Base-by-base conservation (phyloP, 1,140 invertebrate species). In the Platorchestia sp. region DNA sequence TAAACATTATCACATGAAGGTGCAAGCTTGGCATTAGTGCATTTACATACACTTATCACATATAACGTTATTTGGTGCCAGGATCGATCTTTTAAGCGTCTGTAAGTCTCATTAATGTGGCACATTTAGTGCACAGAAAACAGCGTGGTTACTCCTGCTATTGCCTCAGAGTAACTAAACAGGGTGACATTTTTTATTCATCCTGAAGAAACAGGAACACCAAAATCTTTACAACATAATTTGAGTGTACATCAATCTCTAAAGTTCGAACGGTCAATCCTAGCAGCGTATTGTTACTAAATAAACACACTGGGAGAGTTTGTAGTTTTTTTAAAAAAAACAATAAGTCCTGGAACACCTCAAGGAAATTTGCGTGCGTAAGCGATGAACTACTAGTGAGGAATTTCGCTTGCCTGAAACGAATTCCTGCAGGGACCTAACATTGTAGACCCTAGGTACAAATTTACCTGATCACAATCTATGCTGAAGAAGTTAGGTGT, bases 1-100 rank as follows among this genome's bases (percentile, higher is more conserved):
- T 89, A 89, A 89, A 89, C 87, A 89, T 89, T 89, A 89, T 89
- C 87, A 89, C 87, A 89, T 89, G 87, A 42, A 42, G 87, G 87
- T 89, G 87, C 87, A 44, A 44, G n/a, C 41, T 89, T 89, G 87
- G 87, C 87, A 42, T 89, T 42, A 44, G 87, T 89, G 87, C 87
- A 44, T 41, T 89, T 41, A 42, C 87, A 42, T 89, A 89, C 87
- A 89, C 87, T 89, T 89, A 41, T 44, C 43, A 41, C 43, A 89
- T 89, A 89, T 89, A 86, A 89, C n/a, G 27, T 89, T 89, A 89
- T 42, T 89, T 89, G 41, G 43, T 89, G 43, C n/a, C 43, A 44
- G n/a, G 1, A 14, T 89, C 41, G 41, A 41, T 14, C 7, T 42
- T 42, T 89, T 42, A 3, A 89, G n/a, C 43, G 41, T 89, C 42